Conservation (phyloP, 1,140 invertebrate species). For the Micrasema longulum region DNA sequence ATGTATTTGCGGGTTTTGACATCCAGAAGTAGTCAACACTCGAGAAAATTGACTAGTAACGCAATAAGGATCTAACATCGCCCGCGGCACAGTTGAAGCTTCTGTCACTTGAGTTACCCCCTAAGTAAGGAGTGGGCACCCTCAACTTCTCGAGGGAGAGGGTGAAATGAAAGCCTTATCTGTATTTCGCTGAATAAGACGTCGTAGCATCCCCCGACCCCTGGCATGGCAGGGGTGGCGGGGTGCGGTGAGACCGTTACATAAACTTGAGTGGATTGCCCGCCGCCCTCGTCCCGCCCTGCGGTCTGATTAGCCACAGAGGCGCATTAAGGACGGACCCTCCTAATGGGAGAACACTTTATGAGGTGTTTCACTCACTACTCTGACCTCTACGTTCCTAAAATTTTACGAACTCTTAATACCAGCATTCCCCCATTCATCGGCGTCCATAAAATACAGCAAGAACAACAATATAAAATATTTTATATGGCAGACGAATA, state of each 20-base stretch:
- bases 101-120: slow-evolving; percentile 5
- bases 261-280: slow-evolving; percentile 52
- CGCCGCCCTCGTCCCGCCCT: slow-evolving; percentile 9
- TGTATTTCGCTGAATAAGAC: slow-evolving; percentile 52
- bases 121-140: slow-evolving; percentile 28
- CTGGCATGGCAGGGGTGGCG: too few species aligned
- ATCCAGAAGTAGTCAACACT: too few species aligned
- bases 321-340: slow-evolving; percentile 2
- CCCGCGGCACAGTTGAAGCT: slow-evolving; percentile 27
- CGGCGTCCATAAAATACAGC: too few species aligned
- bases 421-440: too few species aligned
- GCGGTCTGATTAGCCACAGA: slow-evolving; percentile 36
- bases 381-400: too few species aligned
- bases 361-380: too few species aligned
- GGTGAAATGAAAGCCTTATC: slow-evolving; percentile 44
- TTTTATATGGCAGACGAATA: too few species aligned
- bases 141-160: not conserved
- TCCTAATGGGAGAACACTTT: not conserved
- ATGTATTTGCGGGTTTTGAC: too few species aligned
- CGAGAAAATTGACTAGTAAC: too few species aligned
- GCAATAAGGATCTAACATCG: slow-evolving; percentile 5
- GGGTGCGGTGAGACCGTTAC: slow-evolving; percentile 40
- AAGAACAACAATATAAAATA: too few species aligned
- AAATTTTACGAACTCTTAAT: too few species aligned
- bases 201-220: slow-evolving; percentile 18